phyloP scores from a whole-genome alignment of 2,888 invertebrate genomes.

The Stenodera caucasica region DNA sequence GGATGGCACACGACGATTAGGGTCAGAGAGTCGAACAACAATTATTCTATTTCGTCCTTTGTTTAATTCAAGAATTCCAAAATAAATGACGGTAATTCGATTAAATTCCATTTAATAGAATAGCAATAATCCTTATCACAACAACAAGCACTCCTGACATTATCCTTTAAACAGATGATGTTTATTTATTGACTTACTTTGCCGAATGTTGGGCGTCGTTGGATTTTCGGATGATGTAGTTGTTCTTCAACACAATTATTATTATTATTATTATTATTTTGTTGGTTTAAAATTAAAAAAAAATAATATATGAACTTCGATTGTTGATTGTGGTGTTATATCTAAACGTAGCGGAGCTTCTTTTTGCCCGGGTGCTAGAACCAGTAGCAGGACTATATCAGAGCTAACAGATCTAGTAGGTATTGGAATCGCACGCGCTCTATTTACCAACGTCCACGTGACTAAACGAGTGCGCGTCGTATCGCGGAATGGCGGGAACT shows the following conservation, averaged over 20 bases:
- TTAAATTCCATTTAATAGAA: neutral
- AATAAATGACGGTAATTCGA: neutral
- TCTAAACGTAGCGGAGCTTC: conserved; percentile 23
- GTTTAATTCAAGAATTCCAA: neutral
- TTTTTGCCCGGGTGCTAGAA: conserved; percentile 48
- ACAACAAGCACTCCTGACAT: neutral
- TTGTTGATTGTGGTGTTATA: conserved; percentile 52
- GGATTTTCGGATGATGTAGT: neutral
- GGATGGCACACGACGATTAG: neutral
- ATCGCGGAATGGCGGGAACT: conserved; percentile 55
- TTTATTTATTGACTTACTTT: conserved; percentile 6
- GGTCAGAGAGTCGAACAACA: conserved; percentile 3
- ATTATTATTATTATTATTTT: neutral
- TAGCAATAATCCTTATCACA: neutral
- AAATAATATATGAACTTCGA: conserved; percentile 18
- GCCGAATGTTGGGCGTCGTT: neutral
- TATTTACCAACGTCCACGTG: conserved; percentile 45
- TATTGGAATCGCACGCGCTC: conserved; percentile 24
- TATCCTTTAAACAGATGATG: neutral
- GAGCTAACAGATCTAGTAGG: conserved; percentile 37
- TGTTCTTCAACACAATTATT: neutral
- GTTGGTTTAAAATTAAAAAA: neutral
- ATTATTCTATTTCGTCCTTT: neutral
- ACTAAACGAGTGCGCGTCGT: conserved; percentile 56
- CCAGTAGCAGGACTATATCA: conserved; percentile 39